These are phyloP conservation scores for Patella pellucida DNA, from an alignment of 2,888 invertebrate genomes.

Conservation along the genomic window DNA sequence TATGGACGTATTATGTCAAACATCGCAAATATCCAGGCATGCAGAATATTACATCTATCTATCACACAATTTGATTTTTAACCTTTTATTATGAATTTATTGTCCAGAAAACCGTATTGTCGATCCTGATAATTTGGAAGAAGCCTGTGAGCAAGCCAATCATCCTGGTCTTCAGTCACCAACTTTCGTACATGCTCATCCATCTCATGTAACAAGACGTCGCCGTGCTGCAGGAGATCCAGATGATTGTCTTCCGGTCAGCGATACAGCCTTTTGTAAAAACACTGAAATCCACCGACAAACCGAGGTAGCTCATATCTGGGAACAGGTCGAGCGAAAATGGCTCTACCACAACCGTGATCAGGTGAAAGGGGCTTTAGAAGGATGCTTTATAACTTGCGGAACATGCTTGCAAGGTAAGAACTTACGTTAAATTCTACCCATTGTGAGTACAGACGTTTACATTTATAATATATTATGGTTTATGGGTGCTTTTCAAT, in stretches of 20 bases:
- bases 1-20: neutral
- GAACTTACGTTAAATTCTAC: neutral
- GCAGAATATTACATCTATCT: neutral
- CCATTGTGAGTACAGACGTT: no score
- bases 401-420: constrained; percentile 55
- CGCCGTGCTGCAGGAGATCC: constrained; percentile 24
- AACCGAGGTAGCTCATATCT: constrained; percentile 31
- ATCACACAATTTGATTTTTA: neutral
- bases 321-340: constrained; percentile 40
- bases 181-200: constrained; percentile 37
- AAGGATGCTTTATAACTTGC: constrained; percentile 47
- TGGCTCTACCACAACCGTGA: constrained; percentile 33
- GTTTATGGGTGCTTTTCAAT: no score
- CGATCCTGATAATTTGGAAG: constrained; percentile 46
- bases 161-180: constrained; percentile 42
- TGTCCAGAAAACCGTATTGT: constrained; percentile 45
- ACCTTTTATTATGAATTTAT: neutral
- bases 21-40: neutral
- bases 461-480: no score
- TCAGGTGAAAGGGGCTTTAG: constrained; percentile 40
- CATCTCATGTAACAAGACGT: constrained; percentile 34
- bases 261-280: constrained; percentile 43
- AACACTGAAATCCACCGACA: constrained; percentile 34
- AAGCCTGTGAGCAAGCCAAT: constrained; percentile 46
- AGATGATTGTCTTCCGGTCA: constrained; percentile 41